These are phyloP conservation scores for Poeciliopsis occidentalis DNA, from an alignment of 2,113 vertebrate genomes.

Conservation along the genomic window DNA sequence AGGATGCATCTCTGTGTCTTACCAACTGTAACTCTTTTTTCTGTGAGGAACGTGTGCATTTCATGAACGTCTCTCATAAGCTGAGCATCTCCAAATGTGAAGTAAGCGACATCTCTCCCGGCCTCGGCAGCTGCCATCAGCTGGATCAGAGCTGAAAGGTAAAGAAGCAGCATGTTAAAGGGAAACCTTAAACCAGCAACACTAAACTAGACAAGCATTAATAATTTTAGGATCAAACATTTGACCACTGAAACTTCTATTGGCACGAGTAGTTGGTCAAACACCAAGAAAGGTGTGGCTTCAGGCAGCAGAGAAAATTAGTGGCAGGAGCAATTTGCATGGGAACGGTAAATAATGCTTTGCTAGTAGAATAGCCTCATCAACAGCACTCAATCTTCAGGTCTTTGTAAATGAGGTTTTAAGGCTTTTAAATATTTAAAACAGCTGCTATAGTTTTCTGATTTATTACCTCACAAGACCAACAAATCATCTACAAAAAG, in stretches of 20 bases:
- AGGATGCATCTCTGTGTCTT: conserved; percentile 56
- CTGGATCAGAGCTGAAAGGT: conserved; percentile 90
- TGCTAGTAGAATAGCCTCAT: conserved; percentile 33
- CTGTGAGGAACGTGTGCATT: conserved; percentile 88
- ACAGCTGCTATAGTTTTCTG: conserved; percentile 60
- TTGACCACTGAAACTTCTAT: conserved; percentile 27
- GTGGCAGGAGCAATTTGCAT: conserved; percentile 57
- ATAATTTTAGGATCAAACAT: conserved; percentile 28
- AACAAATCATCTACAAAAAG: conserved; percentile 45
- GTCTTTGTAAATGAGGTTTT: conserved; percentile 56
- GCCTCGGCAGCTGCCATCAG: conserved; percentile 92
- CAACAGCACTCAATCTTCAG: conserved; percentile 51
- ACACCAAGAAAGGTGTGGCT: conserved; percentile 33
- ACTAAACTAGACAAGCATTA: neutral
- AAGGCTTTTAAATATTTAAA: conserved; percentile 71
- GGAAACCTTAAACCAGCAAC: conserved; percentile 7
- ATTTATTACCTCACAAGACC: conserved; percentile 59
- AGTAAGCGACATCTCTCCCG: conserved; percentile 93
- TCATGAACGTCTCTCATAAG: conserved; percentile 92
- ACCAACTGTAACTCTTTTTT: conserved; percentile 88
- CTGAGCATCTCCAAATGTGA: conserved; percentile 92
- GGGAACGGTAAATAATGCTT: conserved; percentile 55
- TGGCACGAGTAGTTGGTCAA: conserved; percentile 49
- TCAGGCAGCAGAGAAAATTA: conserved; percentile 38
- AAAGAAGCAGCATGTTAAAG: neutral